Evolutionary conservation across 2,797 vertebrate species (phyloP).

Genomic region (Kryptolebias ocellatus): DNA sequence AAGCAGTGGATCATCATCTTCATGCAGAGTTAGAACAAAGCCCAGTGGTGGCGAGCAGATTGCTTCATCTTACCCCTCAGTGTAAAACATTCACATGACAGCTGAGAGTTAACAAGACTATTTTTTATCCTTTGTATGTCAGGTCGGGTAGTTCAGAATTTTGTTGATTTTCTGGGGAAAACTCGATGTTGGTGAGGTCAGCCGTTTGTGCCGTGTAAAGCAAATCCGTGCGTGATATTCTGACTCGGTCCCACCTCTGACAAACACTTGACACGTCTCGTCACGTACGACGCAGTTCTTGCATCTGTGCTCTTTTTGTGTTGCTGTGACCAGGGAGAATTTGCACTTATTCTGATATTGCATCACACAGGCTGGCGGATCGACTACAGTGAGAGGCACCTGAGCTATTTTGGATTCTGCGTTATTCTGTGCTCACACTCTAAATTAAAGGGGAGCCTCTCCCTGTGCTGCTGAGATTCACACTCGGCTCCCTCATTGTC

Average conservation of each 20-base stretch:
- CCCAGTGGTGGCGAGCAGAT: too few species aligned
- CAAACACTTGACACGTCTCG: background rate
- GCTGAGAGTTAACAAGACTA: background rate
- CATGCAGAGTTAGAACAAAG: too few species aligned
- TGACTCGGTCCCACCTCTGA: background rate
- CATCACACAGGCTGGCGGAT: background rate
- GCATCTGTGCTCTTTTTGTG: constrained; percentile 7
- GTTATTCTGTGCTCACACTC: background rate
- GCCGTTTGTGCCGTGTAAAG: background rate
- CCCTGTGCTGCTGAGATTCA: constrained; percentile 3
- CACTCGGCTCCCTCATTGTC: constrained; percentile 17
- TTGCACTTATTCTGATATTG: background rate
- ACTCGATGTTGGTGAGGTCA: background rate
- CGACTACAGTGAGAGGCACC: background rate
- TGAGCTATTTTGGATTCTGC: constrained; percentile 10
- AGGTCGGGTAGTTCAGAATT: background rate
- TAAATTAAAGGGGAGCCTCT: constrained; percentile 16
- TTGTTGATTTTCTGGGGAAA: background rate
- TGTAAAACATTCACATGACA: too few species aligned
- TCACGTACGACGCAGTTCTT: constrained; percentile 3
- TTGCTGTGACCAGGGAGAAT: constrained; percentile 6
- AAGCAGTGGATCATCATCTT: background rate
- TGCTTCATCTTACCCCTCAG: background rate
- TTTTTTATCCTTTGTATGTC: background rate
- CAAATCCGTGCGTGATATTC: background rate